These are phyloP conservation scores for Eupithecia dodoneata DNA, from an alignment of 2,888 invertebrate species.

Conservation along the genomic window DNA sequence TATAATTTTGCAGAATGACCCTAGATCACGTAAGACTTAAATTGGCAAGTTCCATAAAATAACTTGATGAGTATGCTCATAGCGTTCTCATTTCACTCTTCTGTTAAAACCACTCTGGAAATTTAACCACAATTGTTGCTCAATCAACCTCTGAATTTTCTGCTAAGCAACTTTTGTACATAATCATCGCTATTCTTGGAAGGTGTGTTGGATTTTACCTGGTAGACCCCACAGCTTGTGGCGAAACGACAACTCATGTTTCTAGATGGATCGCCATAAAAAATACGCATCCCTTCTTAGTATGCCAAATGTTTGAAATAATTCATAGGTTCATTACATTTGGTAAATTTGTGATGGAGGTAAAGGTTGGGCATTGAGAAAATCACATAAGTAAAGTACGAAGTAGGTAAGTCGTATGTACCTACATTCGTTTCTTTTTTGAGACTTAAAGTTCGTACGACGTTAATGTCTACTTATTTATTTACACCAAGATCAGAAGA, in stretches of 20 bases:
- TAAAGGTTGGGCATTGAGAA: not conserved
- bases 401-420: too few species aligned
- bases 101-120: slow-evolving; percentile 1
- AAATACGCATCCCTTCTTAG: slow-evolving; percentile 10
- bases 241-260: slow-evolving; percentile 10
- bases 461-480: not conserved
- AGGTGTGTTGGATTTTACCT: slow-evolving; percentile 41
- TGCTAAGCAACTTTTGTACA: slow-evolving; percentile 22
- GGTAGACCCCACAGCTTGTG: slow-evolving; percentile 45
- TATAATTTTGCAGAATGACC: not conserved
- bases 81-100: not conserved
- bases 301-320: not conserved
- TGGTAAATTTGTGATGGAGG: not conserved
- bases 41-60: not conserved
- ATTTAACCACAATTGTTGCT: slow-evolving; percentile 19
- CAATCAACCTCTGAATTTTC: slow-evolving; percentile 24
- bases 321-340: not conserved
- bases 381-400: not conserved
- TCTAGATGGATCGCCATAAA: slow-evolving; percentile 3
- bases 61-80: not conserved
- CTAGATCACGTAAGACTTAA: not conserved
- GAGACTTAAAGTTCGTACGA: not conserved
- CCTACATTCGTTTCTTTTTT: not conserved
- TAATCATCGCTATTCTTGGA: slow-evolving; percentile 46
- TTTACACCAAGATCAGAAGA: not conserved